phyloP scores from a whole-genome alignment of 1,140 invertebrate species.

The Camponotus floridanus region DNA sequence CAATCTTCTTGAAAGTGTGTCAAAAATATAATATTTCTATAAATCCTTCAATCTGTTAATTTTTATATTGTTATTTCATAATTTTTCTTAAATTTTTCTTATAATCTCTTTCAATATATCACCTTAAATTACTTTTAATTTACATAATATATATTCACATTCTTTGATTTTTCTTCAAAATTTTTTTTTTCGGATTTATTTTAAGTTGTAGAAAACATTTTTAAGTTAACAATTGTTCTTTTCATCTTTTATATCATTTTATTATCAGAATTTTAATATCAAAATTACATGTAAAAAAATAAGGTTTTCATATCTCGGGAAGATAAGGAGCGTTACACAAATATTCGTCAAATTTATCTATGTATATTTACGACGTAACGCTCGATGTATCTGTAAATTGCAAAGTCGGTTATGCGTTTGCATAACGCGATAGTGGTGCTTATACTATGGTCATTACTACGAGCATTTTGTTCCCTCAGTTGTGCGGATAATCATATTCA shows the following conservation, averaged over 20 bases:
- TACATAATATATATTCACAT: neutral
- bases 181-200: neutral
- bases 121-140: neutral
- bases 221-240: neutral
- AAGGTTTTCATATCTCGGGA: too few species aligned
- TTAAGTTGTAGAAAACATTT: neutral
- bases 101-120: neutral
- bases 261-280: neutral
- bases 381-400: slow-evolving; percentile 21
- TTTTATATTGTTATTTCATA: slow-evolving; percentile 7
- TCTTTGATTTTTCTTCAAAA: neutral
- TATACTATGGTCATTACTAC: neutral
- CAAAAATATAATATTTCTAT: neutral
- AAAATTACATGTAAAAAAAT: neutral
- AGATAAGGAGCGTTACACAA: too few species aligned
- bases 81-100: neutral
- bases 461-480: slow-evolving; percentile 32
- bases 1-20: neutral
- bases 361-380: neutral
- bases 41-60: neutral
- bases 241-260: neutral
- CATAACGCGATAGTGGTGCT: slow-evolving; percentile 38
- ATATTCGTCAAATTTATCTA: too few species aligned
- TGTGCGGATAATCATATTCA: slow-evolving; percentile 24
- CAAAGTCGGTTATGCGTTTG: slow-evolving; percentile 28